Evolutionary conservation across 2,797 vertebrate genomes (phyloP).

Genomic region (Coendou prehensilis): DNA sequence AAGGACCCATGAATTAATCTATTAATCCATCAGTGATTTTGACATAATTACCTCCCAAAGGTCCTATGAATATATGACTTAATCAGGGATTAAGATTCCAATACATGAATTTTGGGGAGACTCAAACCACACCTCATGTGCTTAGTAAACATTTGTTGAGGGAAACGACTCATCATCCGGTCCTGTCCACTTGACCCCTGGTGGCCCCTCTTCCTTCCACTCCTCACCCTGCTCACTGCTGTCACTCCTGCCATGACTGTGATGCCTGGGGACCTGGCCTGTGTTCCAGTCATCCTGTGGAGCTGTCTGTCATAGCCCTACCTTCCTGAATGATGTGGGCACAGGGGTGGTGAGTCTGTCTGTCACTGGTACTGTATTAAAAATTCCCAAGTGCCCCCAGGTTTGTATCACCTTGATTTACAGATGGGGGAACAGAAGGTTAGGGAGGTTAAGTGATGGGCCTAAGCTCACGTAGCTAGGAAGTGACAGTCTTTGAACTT

Average conservation of each 20-base stretch:
- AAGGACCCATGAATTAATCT: not conserved
- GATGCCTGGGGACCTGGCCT: rapidly evolving
- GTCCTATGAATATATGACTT: not conserved
- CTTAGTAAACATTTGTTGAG: not conserved
- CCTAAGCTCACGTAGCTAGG: not conserved
- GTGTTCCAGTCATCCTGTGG: not conserved
- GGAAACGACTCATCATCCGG: not conserved
- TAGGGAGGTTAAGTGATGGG: not conserved
- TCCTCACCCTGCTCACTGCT: not conserved
- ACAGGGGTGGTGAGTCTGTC: not conserved
- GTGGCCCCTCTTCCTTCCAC: not conserved
- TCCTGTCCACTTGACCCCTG: not conserved
- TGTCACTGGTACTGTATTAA: not conserved
- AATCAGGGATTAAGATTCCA: not conserved
- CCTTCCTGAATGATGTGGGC: not conserved
- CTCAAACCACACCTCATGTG: not conserved
- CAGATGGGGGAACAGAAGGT: not conserved
- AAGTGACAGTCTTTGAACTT: not conserved
- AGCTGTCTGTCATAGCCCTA: not conserved
- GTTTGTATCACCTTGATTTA: not conserved
- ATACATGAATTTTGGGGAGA: not conserved
- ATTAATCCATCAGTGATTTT: not conserved
- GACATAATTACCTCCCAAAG: not conserved
- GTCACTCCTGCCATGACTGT: not conserved
- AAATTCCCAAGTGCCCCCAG: not conserved